Evolutionary conservation across 2,113 vertebrate genomes (phyloP).

Genomic region (Noturus placidus): DNA sequence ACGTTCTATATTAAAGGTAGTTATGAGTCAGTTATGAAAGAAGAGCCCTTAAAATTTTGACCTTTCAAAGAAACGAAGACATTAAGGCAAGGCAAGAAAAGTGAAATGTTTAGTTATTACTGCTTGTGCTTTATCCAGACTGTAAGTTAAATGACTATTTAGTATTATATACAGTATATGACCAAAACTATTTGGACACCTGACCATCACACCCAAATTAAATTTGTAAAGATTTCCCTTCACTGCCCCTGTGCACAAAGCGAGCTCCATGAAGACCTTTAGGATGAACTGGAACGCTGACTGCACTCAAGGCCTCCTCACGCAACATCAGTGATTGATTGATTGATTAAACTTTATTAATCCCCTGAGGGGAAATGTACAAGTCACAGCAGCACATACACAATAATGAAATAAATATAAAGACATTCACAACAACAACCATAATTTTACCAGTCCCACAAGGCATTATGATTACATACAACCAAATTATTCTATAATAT

Average conservation of each 20-base stretch:
- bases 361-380: no score
- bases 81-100: neutral
- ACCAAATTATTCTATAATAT: no score
- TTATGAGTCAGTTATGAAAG: neutral
- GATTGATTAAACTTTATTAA: no score
- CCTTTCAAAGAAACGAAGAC: neutral
- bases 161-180: neutral
- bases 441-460: no score
- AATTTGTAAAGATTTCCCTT: neutral
- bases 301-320: neutral
- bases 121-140: constrained; percentile 3
- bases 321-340: neutral
- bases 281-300: neutral
- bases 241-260: neutral
- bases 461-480: no score
- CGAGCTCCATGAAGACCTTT: neutral
- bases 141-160: constrained; percentile 3
- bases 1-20: neutral
- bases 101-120: neutral
- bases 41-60: neutral
- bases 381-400: no score
- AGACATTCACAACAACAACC: no score
- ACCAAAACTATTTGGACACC: neutral
- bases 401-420: no score
- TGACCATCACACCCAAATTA: neutral